Conservation (phyloP, 2,113 vertebrate genomes). For the Salvelinus fontinalis region DNA sequence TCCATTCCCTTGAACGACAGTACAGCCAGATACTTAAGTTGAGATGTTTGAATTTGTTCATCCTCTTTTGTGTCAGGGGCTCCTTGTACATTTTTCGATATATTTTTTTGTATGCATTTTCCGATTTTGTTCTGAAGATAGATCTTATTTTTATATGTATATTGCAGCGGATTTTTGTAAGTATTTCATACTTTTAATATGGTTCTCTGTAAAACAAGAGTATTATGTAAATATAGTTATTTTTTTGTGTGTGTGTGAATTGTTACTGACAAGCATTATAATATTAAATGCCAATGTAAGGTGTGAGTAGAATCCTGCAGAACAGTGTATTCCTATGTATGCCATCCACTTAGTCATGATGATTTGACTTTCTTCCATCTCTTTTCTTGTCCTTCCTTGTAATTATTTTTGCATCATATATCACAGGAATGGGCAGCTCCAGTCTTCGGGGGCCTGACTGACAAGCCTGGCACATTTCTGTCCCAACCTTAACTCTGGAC, state of each 20-base stretch:
- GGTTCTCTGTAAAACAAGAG: slow-evolving; percentile 78
- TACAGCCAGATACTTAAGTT: not conserved
- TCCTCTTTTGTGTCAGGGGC: not conserved
- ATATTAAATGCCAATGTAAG: not conserved
- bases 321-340: too few relatives aligned
- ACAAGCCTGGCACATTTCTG: too few relatives aligned
- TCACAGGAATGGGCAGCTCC: too few relatives aligned
- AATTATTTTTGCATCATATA: too few relatives aligned
- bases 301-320: too few relatives aligned
- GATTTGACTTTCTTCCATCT: too few relatives aligned
- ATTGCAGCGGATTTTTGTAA: slow-evolving; percentile 75
- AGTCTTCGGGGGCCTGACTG: too few relatives aligned
- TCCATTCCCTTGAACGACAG: not conserved
- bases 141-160: slow-evolving; percentile 85
- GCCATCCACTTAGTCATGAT: too few relatives aligned
- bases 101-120: slow-evolving; percentile 70
- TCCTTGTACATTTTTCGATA: slow-evolving; percentile 70
- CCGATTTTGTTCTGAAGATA: slow-evolving; percentile 69
- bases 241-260: slow-evolving; percentile 3
- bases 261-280: not conserved
- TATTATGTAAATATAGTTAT: slow-evolving; percentile 83
- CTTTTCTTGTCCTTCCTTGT: too few relatives aligned
- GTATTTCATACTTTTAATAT: slow-evolving; percentile 84
- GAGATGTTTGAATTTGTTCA: not conserved
- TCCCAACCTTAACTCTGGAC: too few relatives aligned